Evolutionary conservation across 2,888 invertebrate genomes (phyloP).

Genomic region (Pemphredon lugubris): DNA sequence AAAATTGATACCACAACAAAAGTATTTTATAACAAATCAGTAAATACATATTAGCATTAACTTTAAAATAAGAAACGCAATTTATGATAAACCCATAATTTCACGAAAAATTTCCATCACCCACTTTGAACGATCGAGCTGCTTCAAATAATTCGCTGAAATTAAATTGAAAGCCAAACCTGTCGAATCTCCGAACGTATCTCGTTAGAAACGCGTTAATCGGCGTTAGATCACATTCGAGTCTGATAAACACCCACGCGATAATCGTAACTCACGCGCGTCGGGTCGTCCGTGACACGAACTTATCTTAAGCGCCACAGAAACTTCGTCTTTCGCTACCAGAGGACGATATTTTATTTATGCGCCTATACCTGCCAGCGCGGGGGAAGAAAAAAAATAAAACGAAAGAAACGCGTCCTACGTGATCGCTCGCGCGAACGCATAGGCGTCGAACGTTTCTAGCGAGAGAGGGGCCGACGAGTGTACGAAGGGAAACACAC

Average conservation of each 20-base stretch:
- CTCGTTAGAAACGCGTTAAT: no score
- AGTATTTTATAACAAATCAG: no score
- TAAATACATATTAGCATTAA: no score
- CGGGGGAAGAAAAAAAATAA: conserved; percentile 29
- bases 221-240: not conserved
- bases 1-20: no score
- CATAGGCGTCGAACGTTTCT: conserved; percentile 54
- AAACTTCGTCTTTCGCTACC: conserved; percentile 22
- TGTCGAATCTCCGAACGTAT: no score
- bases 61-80: no score
- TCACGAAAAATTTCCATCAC: not conserved
- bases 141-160: no score
- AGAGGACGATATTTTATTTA: conserved; percentile 42
- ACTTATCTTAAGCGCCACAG: conserved; percentile 12
- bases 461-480: conserved; percentile 12
- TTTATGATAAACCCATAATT: no score
- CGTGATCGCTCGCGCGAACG: conserved; percentile 46
- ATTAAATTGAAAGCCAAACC: no score
- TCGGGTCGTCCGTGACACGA: not conserved
- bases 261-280: conserved; percentile 3
- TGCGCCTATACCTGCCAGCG: conserved; percentile 13
- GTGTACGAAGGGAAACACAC: conserved; percentile 35
- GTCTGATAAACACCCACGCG: conserved; percentile 31
- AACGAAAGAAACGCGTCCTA: conserved; percentile 46
- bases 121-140: not conserved